These are phyloP conservation scores for Gonioctena quinquepunctata DNA, from an alignment of 1,140 invertebrate species.

Conservation along the genomic window DNA sequence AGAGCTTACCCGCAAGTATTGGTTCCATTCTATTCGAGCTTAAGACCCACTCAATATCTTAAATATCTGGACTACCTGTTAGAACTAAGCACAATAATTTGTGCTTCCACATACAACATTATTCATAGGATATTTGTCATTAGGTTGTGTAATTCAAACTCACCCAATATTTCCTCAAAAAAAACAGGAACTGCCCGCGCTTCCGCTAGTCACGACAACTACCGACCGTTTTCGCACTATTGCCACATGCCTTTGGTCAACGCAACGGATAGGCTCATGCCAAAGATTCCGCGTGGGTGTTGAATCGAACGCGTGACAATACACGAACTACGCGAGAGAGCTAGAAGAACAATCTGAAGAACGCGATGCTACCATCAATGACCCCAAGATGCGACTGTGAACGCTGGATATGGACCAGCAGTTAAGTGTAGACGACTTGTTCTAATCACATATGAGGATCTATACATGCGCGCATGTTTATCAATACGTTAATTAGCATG, in stretches of 20 bases:
- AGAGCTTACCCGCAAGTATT: too few species aligned
- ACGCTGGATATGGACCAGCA: constrained; percentile 20
- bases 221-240: neutral
- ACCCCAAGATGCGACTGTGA: constrained; percentile 28
- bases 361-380: constrained; percentile 24
- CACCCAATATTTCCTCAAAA: neutral
- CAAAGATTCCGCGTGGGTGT: too few species aligned
- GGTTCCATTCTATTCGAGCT: too few species aligned
- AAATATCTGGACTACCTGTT: too few species aligned
- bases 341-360: constrained; percentile 10
- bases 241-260: neutral
- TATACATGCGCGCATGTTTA: constrained; percentile 24
- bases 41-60: too few species aligned
- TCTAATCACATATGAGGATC: constrained; percentile 18
- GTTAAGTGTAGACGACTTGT: constrained; percentile 19
- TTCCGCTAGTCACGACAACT: neutral
- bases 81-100: too few species aligned
- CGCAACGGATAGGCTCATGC: neutral
- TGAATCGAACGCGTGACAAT: neutral
- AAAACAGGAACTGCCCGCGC: neutral
- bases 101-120: too few species aligned
- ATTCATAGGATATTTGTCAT: too few species aligned
- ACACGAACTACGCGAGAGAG: neutral
- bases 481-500: neutral
- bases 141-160: neutral